Evolutionary conservation across 2,888 invertebrate species (phyloP).

Genomic region (Liopterus haemorrhoidalis): DNA sequence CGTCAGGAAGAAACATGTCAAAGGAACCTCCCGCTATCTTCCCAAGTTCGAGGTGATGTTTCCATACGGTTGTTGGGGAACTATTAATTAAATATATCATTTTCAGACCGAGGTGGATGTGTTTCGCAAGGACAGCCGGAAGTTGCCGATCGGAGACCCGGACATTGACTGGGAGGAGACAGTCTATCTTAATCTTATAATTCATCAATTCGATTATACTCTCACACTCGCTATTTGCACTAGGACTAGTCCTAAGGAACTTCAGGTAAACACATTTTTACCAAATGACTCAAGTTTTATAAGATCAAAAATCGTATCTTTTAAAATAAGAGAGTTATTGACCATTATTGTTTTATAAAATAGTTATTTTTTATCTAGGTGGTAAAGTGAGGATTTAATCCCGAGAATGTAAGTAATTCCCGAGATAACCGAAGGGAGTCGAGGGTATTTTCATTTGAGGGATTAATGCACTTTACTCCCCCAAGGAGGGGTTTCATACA

Average conservation of each 20-base stretch:
- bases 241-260: slow-evolving; percentile 92
- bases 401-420: too few species aligned
- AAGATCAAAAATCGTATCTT: too few species aligned
- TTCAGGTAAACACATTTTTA: too few species aligned
- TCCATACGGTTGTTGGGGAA: neutral
- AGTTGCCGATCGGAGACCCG: slow-evolving; percentile 91
- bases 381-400: too few species aligned
- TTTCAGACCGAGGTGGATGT: slow-evolving; percentile 90
- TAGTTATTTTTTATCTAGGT: too few species aligned
- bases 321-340: too few species aligned
- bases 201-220: slow-evolving; percentile 98
- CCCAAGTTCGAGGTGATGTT: slow-evolving; percentile 78
- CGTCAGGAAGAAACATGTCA: slow-evolving; percentile 86
- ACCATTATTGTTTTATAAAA: too few species aligned
- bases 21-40: slow-evolving; percentile 77
- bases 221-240: slow-evolving; percentile 97
- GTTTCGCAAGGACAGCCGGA: slow-evolving; percentile 93
- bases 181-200: slow-evolving; percentile 93
- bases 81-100: slow-evolving; percentile 18
- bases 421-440: too few species aligned
- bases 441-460: too few species aligned
- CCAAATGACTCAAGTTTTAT: too few species aligned
- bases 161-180: slow-evolving; percentile 99
- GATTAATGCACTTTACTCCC: too few species aligned
- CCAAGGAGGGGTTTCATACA: too few species aligned